Evolutionary conservation across 1,140 invertebrate species (phyloP).

Genomic region (Lerema accius): DNA sequence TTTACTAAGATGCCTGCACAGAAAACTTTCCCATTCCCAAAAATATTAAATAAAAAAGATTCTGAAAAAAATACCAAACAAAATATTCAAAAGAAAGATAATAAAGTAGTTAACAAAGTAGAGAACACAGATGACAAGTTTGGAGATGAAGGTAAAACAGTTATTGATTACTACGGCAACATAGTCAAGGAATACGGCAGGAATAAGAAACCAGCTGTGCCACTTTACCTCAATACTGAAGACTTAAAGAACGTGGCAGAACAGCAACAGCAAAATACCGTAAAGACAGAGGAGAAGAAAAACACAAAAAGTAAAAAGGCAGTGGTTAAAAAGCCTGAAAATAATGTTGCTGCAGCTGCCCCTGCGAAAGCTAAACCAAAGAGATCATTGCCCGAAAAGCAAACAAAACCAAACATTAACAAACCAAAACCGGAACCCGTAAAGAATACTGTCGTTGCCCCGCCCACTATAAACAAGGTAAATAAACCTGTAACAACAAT

Average conservation of each 20-base stretch:
- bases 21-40: slow-evolving; percentile 69
- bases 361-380: slow-evolving; percentile 32
- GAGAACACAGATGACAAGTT: slow-evolving; percentile 64
- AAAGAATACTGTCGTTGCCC: slow-evolving; percentile 36
- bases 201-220: slow-evolving; percentile 80
- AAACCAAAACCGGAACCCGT: slow-evolving; percentile 6
- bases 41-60: slow-evolving; percentile 73
- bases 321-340: slow-evolving; percentile 39
- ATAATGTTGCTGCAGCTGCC: slow-evolving; percentile 27
- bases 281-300: slow-evolving; percentile 44
- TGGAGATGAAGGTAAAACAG: slow-evolving; percentile 86
- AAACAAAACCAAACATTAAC: slow-evolving; percentile 32
- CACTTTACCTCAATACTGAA: slow-evolving; percentile 85
- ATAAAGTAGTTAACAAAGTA: slow-evolving; percentile 48
- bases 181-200: slow-evolving; percentile 88
- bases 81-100: slow-evolving; percentile 38
- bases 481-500: slow-evolving; percentile 13
- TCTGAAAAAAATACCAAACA: slow-evolving; percentile 47
- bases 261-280: slow-evolving; percentile 53
- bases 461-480: slow-evolving; percentile 50
- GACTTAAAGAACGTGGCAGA: slow-evolving; percentile 85
- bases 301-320: slow-evolving; percentile 39
- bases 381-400: slow-evolving; percentile 12
- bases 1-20: slow-evolving; percentile 77
- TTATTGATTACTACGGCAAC: slow-evolving; percentile 91